Evolutionary conservation across 1,140 invertebrate species (phyloP).

Genomic region (Drosophila parabipectinata): DNA sequence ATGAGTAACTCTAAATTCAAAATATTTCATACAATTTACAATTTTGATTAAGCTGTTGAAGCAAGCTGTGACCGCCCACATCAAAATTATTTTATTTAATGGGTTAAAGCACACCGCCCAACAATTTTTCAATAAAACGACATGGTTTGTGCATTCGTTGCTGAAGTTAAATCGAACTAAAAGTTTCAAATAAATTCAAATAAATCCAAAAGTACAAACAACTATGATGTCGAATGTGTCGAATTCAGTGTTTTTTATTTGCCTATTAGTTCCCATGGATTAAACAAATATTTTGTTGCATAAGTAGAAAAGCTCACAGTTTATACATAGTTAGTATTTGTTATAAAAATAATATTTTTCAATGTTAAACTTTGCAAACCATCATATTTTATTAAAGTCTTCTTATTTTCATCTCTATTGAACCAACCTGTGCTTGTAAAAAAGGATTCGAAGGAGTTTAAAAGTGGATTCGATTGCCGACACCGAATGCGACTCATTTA

Average conservation of each 20-base stretch:
- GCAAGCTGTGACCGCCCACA: not conserved
- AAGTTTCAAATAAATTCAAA: not conserved
- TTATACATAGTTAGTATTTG: no score
- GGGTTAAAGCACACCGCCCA: no score
- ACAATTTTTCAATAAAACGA: no score
- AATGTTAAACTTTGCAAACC: not conserved
- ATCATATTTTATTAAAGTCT: not conserved
- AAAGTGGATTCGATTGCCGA: slow-evolving; percentile 54
- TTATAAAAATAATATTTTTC: no score
- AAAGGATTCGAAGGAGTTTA: slow-evolving; percentile 28
- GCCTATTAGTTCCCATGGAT: no score
- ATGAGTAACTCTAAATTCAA: not conserved
- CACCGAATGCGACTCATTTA: slow-evolving; percentile 53
- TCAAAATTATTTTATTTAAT: no score
- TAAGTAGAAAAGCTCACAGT: no score
- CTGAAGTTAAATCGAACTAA: not conserved
- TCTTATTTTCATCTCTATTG: not conserved
- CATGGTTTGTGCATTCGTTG: no score
- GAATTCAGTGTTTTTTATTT: no score
- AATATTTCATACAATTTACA: not conserved
- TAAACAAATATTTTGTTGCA: no score
- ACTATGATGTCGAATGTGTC: not conserved
- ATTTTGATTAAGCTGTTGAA: not conserved
- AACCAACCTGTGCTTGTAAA: not conserved
- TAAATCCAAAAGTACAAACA: not conserved